Evolutionary conservation across 2,113 vertebrate species (phyloP).

Genomic region (Amphiprion percula): DNA sequence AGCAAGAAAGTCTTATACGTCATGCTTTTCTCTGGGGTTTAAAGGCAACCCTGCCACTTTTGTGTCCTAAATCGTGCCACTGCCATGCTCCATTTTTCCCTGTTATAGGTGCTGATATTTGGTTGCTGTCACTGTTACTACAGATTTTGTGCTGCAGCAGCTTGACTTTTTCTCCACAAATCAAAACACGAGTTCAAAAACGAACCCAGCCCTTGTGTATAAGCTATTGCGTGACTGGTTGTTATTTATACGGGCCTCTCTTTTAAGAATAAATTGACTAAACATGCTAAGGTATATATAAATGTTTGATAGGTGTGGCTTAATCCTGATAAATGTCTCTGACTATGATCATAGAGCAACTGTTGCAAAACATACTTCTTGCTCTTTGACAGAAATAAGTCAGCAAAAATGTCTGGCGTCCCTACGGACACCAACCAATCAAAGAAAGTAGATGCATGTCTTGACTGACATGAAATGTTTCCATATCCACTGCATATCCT

Average conservation of each 20-base stretch:
- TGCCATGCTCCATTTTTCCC: too few species aligned
- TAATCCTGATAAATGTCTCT: background rate
- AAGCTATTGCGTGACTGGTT: too few species aligned
- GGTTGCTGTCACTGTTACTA: background rate
- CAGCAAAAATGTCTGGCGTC: background rate
- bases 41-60: too few species aligned
- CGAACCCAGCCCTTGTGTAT: too few species aligned
- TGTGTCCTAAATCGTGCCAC: too few species aligned
- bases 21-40: too few species aligned
- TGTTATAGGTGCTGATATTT: background rate
- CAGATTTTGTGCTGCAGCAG: background rate
- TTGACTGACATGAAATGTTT: constrained; percentile 54
- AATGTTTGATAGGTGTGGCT: background rate
- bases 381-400: background rate
- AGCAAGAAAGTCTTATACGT: too few species aligned
- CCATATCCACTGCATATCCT: constrained; percentile 27
- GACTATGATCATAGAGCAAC: background rate
- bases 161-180: background rate
- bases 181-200: background rate
- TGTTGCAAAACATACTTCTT: background rate
- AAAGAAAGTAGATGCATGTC: constrained; percentile 56
- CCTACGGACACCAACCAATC: constrained; percentile 40
- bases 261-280: too few species aligned
- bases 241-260: too few species aligned
- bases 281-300: too few species aligned